Conservation (phyloP, 30 jellyfish, hydroid and myxozoan genomes). For the Cassiopea andromeda region DNA sequence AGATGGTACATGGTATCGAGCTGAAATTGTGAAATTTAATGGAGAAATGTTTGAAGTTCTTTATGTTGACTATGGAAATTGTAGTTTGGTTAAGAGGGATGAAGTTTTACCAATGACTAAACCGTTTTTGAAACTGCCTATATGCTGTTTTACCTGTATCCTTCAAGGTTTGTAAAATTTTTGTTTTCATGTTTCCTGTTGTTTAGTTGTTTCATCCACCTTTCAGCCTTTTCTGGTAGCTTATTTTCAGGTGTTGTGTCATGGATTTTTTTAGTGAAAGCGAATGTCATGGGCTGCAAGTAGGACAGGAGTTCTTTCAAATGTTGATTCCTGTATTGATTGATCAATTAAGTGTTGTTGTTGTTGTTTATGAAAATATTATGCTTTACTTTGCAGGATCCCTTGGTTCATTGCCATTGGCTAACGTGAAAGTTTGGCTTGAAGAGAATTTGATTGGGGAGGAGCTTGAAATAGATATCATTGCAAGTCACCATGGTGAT, state of each 20-base stretch:
- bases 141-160: constrained; percentile 54
- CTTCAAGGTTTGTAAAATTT: constrained; percentile 44
- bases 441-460: constrained; percentile 38
- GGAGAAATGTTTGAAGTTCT: constrained; percentile 30
- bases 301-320: too few relatives aligned
- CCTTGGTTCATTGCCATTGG: neutral
- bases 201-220: too few relatives aligned
- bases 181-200: neutral
- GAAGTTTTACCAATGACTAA: constrained; percentile 16
- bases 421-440: constrained; percentile 37
- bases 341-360: too few relatives aligned
- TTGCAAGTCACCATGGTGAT: neutral
- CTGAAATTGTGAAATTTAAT: constrained; percentile 38
- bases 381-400: neutral
- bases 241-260: too few relatives aligned
- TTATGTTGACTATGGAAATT: constrained; percentile 82
- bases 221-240: too few relatives aligned
- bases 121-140: constrained; percentile 51
- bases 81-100: constrained; percentile 11
- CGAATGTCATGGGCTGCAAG: too few relatives aligned
- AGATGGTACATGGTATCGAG: constrained; percentile 81
- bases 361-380: neutral
- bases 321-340: too few relatives aligned
- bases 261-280: too few relatives aligned
- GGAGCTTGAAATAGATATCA: constrained; percentile 5